Conservation (phyloP, 2,888 invertebrate species). For the Acleris sparsana region DNA sequence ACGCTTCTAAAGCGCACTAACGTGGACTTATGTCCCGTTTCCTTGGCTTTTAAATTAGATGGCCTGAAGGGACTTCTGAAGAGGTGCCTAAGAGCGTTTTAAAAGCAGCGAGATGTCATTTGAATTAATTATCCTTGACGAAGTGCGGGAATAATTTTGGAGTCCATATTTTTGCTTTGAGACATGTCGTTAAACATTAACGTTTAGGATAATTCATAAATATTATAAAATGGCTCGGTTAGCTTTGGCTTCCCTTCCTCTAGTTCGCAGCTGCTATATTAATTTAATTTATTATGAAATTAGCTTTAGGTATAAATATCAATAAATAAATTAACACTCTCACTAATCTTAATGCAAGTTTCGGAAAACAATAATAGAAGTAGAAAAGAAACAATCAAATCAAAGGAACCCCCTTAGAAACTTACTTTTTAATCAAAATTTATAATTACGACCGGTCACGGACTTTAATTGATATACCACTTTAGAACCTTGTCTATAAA, state of each 20-base stretch:
- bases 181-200: slow-evolving; percentile 4
- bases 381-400: too few species aligned
- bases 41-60: slow-evolving; percentile 62
- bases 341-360: too few species aligned
- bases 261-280: too few species aligned
- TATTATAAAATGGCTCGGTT: not conserved
- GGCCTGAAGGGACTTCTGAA: slow-evolving; percentile 47
- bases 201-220: not conserved
- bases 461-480: too few species aligned
- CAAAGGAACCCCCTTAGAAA: too few species aligned
- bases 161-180: slow-evolving; percentile 4
- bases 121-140: slow-evolving; percentile 64
- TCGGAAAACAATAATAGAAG: too few species aligned
- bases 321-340: too few species aligned
- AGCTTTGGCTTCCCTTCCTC: not conserved
- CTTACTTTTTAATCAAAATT: too few species aligned
- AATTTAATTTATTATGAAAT: too few species aligned
- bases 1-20: slow-evolving; percentile 58
- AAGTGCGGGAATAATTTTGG: slow-evolving; percentile 49
- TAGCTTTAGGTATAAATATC: too few species aligned
- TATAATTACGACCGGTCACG: too few species aligned
- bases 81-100: slow-evolving; percentile 47
- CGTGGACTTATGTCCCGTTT: slow-evolving; percentile 64
- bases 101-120: slow-evolving; percentile 53
- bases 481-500: too few species aligned